Conservation (phyloP, 2,113 vertebrate genomes). For the Athene cunicularia region DNA sequence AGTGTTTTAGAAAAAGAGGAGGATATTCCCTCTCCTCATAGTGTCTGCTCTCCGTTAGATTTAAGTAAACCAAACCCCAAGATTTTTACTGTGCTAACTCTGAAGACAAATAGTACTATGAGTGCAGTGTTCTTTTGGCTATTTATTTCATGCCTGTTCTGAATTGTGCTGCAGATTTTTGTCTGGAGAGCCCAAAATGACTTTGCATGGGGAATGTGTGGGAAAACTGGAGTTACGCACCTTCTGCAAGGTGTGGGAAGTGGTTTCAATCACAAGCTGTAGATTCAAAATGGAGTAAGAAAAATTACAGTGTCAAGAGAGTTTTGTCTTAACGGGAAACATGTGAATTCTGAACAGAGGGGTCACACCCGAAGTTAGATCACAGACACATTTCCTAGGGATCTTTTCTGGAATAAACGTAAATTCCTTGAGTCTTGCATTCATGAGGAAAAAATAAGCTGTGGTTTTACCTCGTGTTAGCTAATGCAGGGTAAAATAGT, state of each 20-base stretch:
- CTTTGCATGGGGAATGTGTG: not conserved
- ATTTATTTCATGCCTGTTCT: constrained; percentile 16
- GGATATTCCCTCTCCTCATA: not conserved
- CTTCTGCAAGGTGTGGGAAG: constrained; percentile 56
- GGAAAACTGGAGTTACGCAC: constrained; percentile 37
- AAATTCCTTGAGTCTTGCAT: not conserved
- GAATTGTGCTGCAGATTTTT: constrained; percentile 20
- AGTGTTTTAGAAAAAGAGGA: not conserved
- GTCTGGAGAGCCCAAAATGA: not conserved
- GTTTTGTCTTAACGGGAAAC: constrained; percentile 5
- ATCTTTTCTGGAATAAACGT: not conserved
- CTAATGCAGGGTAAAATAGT: not conserved
- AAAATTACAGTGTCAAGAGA: not conserved
- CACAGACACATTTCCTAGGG: not conserved
- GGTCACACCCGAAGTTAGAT: not conserved
- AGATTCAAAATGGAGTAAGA: not conserved
- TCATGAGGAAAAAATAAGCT: not conserved
- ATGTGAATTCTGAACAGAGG: not conserved
- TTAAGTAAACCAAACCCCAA: not conserved
- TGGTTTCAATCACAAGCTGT: constrained; percentile 30
- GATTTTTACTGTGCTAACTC: not conserved
- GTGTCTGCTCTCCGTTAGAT: not conserved
- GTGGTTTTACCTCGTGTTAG: not conserved
- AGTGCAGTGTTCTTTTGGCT: not conserved
- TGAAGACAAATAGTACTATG: not conserved